Evolutionary conservation across 2,113 vertebrate genomes (phyloP), one percentile per base, ranked within the genome.

Genomic region (Microtus oregoni): DNA sequence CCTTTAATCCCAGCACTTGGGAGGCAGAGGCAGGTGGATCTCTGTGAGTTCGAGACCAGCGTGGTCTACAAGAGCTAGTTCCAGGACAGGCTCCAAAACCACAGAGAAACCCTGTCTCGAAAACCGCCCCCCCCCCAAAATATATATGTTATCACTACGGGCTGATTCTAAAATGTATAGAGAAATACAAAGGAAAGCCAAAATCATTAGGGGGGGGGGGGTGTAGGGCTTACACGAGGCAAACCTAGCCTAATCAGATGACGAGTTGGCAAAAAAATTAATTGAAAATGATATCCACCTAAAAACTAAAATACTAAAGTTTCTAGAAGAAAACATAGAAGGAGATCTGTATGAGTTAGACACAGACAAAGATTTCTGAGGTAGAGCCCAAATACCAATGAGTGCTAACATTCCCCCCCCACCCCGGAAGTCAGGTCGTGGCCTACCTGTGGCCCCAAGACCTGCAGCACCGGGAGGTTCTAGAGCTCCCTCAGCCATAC

Each of bases 301-400:
- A 30, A 44, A 85, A 30, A 63, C 22, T 61, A 47, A 82, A 82
- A 61, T 85, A 44, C 44, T 77, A 30, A 50, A 30, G 17, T 47
- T 68, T 30, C 35, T n/a, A 70, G 26, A 70, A 35, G 11, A 63
- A 85, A 63, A 55, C 7, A 17, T 30, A 52, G 32, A 17, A 78
- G 55, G 65, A 30, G 76, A 14, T 50, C 17, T 96, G 86, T 26
- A 77, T 38, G 55, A 94, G 7, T 30, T 79, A 86, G 30, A 68
- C 50, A 41, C 11, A 86, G 61, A 63, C 75, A 81, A 50, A 87
- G 35, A n/a, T 26, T 76, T 86, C 77, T 89, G 55, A 86, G 47
- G 68, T 17, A 58, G 14, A 83, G 35, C 22, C 61, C 82, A 94
- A 83, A 89, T 89, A 67, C 22, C 38, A 92, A 61, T 65, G 77